phyloP scores from a whole-genome alignment of 2,797 vertebrate genomes.

The Jordanella pulchra region DNA sequence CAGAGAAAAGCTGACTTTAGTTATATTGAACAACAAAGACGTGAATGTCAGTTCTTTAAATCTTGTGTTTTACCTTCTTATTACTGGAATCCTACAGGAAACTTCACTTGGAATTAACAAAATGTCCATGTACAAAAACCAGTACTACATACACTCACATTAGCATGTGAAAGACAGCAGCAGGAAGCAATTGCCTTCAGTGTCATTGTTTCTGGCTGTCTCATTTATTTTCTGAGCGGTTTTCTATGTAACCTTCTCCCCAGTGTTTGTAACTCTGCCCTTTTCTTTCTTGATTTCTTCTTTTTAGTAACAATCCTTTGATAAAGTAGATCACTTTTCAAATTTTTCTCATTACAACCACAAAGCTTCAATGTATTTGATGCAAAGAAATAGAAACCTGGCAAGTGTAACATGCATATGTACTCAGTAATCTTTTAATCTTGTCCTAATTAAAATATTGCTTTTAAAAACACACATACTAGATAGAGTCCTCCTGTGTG shows the following conservation, averaged over 20 bases:
- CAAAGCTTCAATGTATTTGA: background rate
- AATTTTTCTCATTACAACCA: background rate
- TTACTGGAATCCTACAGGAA: background rate
- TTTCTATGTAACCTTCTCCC: slow-evolving; percentile 34
- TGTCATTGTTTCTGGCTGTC: slow-evolving; percentile 51
- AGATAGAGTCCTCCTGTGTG: background rate
- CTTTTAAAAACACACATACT: background rate
- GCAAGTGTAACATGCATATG: background rate
- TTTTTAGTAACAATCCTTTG: background rate
- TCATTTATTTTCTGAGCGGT: slow-evolving; percentile 54
- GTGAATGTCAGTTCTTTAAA: no score
- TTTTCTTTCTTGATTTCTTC: slow-evolving; percentile 19
- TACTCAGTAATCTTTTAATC: background rate
- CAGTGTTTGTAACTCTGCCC: slow-evolving; percentile 28
- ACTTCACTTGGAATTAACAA: slow-evolving; percentile 34
- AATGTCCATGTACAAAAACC: slow-evolving; percentile 18
- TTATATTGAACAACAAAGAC: no score
- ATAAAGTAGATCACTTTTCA: background rate
- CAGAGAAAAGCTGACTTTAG: no score
- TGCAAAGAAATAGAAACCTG: background rate
- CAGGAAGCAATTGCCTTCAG: slow-evolving; percentile 68
- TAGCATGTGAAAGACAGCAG: slow-evolving; percentile 79
- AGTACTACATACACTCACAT: slow-evolving; percentile 34
- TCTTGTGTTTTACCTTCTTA: no score
- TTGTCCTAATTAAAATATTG: background rate